phyloP scores from a whole-genome alignment of 2,888 invertebrate species.

The Chirona hameri region DNA sequence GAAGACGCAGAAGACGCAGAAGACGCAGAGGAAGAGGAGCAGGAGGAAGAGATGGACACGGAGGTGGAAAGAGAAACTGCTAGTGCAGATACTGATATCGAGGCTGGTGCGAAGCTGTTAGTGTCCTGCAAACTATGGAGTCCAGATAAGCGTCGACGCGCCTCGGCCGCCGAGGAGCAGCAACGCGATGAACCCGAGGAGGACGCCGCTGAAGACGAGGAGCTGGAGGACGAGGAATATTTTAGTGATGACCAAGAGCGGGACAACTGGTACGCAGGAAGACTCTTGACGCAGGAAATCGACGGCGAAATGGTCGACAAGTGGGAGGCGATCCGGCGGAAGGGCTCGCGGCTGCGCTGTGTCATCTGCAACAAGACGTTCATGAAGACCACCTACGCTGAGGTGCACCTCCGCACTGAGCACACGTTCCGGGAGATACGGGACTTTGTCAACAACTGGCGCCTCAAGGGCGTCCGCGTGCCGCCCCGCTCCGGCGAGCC shows the following conservation, averaged over 20 bases:
- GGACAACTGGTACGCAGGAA: neutral
- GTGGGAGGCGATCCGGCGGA: constrained; percentile 1
- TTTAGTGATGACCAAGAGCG: no score
- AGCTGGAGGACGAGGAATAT: neutral
- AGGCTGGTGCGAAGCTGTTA: constrained; percentile 3
- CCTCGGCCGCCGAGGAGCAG: neutral
- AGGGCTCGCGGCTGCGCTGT: neutral
- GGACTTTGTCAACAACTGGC: neutral
- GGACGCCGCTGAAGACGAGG: neutral
- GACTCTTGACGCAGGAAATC: neutral
- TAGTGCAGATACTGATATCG: constrained; percentile 2
- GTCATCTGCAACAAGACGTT: constrained; percentile 12
- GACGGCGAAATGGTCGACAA: constrained; percentile 7
- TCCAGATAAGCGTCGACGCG: neutral
- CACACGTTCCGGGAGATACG: constrained; percentile 2
- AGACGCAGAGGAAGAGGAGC: neutral
- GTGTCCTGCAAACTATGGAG: constrained; percentile 26
- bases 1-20: no score
- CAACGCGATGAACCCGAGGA: neutral
- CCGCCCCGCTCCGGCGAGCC: neutral
- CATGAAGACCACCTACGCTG: neutral
- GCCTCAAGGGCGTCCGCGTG: neutral
- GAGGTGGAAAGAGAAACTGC: neutral
- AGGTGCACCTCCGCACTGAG: neutral
- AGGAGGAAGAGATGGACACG: neutral